A percentile compares a stretch with the other conserved stretches of the same genome.
Conservation (phyloP, 1,140 invertebrate genomes). For the Lordiphosa clarofinis region DNA sequence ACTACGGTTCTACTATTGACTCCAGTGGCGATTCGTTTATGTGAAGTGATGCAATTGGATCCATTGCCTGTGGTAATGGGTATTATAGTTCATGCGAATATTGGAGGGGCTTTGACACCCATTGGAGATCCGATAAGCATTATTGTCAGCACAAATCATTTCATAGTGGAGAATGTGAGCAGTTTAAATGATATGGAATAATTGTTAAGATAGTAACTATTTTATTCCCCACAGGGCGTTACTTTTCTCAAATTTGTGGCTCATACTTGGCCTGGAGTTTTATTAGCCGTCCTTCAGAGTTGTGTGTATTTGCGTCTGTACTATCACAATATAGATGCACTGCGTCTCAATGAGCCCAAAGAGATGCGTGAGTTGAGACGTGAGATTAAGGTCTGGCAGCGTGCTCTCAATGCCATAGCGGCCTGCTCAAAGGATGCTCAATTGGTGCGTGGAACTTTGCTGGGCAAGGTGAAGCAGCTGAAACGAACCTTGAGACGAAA, state of each 20-base stretch:
- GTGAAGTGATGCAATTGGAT: conserved; percentile 89
- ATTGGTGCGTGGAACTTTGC: conserved; percentile 84
- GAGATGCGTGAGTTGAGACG: conserved; percentile 86
- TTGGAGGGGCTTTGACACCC: conserved; percentile 89
- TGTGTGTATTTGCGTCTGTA: conserved; percentile 84
- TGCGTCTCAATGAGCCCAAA: conserved; percentile 85
- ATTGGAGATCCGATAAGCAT: conserved; percentile 92
- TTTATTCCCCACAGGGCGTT: conserved; percentile 82
- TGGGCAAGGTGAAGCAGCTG: conserved; percentile 84
- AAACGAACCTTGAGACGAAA: conserved; percentile 83
- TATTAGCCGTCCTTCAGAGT: conserved; percentile 82
- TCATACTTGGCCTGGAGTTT: conserved; percentile 85
- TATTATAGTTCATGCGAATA: conserved; percentile 89
- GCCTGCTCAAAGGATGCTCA: conserved; percentile 88
- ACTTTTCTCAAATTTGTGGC: conserved; percentile 85
- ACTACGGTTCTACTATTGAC: conserved; percentile 89
- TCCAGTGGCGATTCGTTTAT: conserved; percentile 88
- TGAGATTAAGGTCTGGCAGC: conserved; percentile 88
- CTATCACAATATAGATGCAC: conserved; percentile 83
- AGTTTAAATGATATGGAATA: background rate
- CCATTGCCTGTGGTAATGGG: conserved; percentile 86
- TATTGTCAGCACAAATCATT: conserved; percentile 87
- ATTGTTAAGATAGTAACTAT: background rate
- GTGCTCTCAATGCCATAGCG: conserved; percentile 85
- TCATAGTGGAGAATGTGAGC: conserved; percentile 82